Percentiles rank a stretch among this genome's conserved stretches.
These are phyloP conservation scores for Puntigrus tetrazona DNA, from an alignment of 2,113 vertebrate genomes.

Conservation along the genomic window DNA sequence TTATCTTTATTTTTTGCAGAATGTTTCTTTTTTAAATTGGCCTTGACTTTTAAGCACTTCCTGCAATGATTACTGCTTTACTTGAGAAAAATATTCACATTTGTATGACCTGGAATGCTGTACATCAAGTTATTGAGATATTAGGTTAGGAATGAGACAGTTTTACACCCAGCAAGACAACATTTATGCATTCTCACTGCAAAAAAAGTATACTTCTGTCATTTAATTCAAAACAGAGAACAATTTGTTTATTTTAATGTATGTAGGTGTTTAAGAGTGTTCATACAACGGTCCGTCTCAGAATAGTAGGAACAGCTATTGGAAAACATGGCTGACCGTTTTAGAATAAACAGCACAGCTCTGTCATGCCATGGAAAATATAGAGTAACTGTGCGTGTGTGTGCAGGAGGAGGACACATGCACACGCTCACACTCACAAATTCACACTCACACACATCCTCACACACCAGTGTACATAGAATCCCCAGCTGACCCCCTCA, in stretches of 20 bases:
- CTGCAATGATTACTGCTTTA: not conserved
- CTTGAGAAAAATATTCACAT: not conserved
- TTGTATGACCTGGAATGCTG: not conserved
- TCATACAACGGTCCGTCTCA: not conserved
- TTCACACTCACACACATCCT: conserved; percentile 16
- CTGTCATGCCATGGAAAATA: conserved; percentile 18
- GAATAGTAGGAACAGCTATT: conserved; percentile 16
- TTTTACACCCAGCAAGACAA: not conserved
- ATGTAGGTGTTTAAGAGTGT: not conserved
- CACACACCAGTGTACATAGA: conserved; percentile 41
- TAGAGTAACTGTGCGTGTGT: not conserved
- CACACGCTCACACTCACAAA: not conserved
- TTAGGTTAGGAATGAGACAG: not conserved
- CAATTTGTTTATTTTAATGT: not conserved
- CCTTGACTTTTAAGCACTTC: not conserved
- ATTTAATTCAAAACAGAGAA: not conserved
- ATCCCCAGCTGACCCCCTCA: conserved; percentile 55
- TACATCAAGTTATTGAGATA: not conserved
- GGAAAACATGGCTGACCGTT: not conserved
- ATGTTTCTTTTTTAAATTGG: conserved; percentile 20
- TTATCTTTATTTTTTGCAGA: conserved; percentile 13
- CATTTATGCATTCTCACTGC: too few relatives aligned
- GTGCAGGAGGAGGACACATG: not conserved
- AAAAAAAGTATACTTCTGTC: too few relatives aligned
- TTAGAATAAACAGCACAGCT: not conserved